These are phyloP conservation scores for Lissonota sp. DNA, from an alignment of 2,888 invertebrate genomes.

Conservation along the genomic window DNA sequence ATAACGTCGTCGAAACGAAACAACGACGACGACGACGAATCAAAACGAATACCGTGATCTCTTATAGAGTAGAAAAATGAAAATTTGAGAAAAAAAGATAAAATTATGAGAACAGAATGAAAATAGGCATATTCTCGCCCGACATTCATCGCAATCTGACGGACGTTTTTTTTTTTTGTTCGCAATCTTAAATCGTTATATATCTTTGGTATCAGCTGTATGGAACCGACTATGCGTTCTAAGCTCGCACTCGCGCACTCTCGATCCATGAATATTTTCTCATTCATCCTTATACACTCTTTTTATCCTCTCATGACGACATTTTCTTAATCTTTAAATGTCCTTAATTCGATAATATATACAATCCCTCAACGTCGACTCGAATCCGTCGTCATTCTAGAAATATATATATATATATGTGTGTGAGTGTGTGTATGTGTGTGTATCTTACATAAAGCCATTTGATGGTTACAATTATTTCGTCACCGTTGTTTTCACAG, in stretches of 20 bases:
- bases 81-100: background rate
- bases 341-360: slow-evolving; percentile 71
- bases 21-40: slow-evolving; percentile 46
- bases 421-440: too few relatives aligned
- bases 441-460: slow-evolving; percentile 76
- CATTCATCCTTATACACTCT: slow-evolving; percentile 3
- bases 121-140: slow-evolving; percentile 57
- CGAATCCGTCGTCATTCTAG: slow-evolving; percentile 64
- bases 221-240: slow-evolving; percentile 74
- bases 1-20: slow-evolving; percentile 59
- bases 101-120: slow-evolving; percentile 26
- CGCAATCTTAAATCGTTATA: slow-evolving; percentile 72
- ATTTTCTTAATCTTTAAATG: slow-evolving; percentile 9
- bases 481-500: slow-evolving; percentile 56
- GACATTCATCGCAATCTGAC: slow-evolving; percentile 23
- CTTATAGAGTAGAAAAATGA: background rate
- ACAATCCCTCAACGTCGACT: slow-evolving; percentile 68
- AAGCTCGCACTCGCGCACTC: slow-evolving; percentile 58
- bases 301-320: slow-evolving; percentile 8
- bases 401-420: slow-evolving; percentile 66
- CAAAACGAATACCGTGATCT: slow-evolving; percentile 7
- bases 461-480: slow-evolving; percentile 62
- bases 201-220: slow-evolving; percentile 83
- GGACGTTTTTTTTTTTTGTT: slow-evolving; percentile 60
- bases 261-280: slow-evolving; percentile 44